These are phyloP conservation scores for Phymastichus coffea DNA, from an alignment of 1,140 invertebrate species.

Conservation along the genomic window DNA sequence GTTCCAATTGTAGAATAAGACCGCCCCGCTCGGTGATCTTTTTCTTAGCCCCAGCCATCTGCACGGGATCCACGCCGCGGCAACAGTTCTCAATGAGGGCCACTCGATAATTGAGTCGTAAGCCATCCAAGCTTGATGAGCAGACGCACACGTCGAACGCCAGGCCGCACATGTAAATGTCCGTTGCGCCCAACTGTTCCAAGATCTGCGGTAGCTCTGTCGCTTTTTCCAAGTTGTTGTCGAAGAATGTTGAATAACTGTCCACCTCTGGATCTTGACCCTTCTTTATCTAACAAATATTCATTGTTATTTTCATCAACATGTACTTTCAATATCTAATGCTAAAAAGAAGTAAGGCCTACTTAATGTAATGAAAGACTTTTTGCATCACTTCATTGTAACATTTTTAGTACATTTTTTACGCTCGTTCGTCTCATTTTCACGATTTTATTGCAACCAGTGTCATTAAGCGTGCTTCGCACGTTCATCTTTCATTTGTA, in stretches of 20 bases:
- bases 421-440: too few relatives aligned
- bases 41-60: conserved; percentile 58
- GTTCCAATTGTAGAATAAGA: conserved; percentile 57
- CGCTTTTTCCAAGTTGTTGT: conserved; percentile 67
- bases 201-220: conserved; percentile 66
- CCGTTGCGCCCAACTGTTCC: conserved; percentile 62
- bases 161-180: conserved; percentile 76
- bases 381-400: too few relatives aligned
- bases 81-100: conserved; percentile 72
- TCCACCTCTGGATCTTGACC: conserved; percentile 75
- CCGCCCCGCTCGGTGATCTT: conserved; percentile 58
- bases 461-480: too few relatives aligned
- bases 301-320: conserved; percentile 31
- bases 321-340: too few relatives aligned
- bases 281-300: conserved; percentile 66
- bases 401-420: too few relatives aligned
- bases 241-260: conserved; percentile 79
- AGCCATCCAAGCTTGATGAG: conserved; percentile 64
- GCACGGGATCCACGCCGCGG: conserved; percentile 61
- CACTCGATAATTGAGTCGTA: conserved; percentile 68
- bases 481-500: too few relatives aligned
- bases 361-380: too few relatives aligned
- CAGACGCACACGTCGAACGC: conserved; percentile 83
- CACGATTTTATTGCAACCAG: too few relatives aligned
- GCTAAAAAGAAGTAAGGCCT: too few relatives aligned